Percentiles rank a stretch among this genome's conserved stretches.
Conservation (phyloP, 2,797 vertebrate species). For the Crenichthys baileyi region DNA sequence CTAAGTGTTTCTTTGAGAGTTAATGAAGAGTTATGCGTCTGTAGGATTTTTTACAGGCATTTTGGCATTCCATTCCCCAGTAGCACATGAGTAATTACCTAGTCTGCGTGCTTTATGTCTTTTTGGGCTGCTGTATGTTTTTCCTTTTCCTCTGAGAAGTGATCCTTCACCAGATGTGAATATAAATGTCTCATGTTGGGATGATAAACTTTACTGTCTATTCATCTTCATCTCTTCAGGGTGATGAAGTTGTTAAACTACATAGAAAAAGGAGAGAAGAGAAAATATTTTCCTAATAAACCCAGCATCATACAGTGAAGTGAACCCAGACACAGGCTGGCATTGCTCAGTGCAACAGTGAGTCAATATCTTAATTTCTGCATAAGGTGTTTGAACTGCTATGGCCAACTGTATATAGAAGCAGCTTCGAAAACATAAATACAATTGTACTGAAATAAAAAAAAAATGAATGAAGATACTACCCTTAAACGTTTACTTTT, state of each 20-base stretch:
- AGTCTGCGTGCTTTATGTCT: too few relatives aligned
- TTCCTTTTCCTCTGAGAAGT: background rate
- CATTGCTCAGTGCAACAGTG: background rate
- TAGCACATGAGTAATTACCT: constrained; percentile 3
- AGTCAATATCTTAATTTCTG: background rate
- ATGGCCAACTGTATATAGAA: background rate
- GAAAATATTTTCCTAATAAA: background rate
- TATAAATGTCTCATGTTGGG: constrained; percentile 1
- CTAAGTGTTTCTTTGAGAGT: background rate
- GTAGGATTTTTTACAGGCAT: background rate
- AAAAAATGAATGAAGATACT: too few relatives aligned
- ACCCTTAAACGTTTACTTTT: too few relatives aligned
- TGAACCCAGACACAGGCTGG: background rate
- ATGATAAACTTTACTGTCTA: constrained; percentile 1
- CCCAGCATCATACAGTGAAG: background rate
- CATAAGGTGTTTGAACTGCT: background rate
- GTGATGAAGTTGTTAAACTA: background rate
- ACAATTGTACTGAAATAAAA: too few relatives aligned
- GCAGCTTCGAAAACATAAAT: background rate
- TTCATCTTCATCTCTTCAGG: constrained; percentile 9
- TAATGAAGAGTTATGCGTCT: background rate
- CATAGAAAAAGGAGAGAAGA: background rate
- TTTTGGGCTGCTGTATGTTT: background rate
- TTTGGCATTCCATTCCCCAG: background rate
- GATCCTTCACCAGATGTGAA: constrained; percentile 1